A percentile compares a stretch with the other conserved stretches of the same genome.
phyloP scores from a whole-genome alignment of 2,797 vertebrate genomes.

The Enteromius afrohamiltoni region DNA sequence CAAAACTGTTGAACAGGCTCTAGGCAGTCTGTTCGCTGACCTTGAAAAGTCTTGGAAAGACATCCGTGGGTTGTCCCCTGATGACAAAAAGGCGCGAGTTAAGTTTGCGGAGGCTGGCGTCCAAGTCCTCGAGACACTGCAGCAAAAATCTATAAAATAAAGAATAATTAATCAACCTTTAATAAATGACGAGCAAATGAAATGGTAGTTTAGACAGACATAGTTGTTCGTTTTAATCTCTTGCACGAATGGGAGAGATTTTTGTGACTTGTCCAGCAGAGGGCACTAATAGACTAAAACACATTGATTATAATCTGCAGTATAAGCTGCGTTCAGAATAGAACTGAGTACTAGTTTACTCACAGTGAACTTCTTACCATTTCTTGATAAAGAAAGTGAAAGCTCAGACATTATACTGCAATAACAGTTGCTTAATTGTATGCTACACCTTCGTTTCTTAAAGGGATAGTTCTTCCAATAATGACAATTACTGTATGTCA shows the following conservation, averaged over 20 bases:
- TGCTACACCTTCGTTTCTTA: background rate
- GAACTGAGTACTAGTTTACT: background rate
- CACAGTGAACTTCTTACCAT: background rate
- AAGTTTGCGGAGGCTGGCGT: conserved; percentile 91
- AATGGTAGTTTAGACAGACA: background rate
- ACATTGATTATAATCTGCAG: background rate
- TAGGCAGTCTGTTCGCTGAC: conserved; percentile 64
- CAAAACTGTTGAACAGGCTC: background rate
- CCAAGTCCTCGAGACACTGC: conserved; percentile 93
- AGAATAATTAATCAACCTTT: background rate
- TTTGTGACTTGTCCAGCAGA: background rate
- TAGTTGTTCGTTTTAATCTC: background rate
- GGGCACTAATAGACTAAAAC: background rate
- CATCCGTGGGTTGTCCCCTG: conserved; percentile 94
- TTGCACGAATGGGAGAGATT: background rate
- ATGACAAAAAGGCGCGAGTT: conserved; percentile 95
- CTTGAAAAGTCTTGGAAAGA: conserved; percentile 96
- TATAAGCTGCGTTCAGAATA: background rate
- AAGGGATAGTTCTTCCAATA: background rate
- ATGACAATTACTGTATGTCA: too few relatives aligned
- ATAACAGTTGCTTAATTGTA: background rate
- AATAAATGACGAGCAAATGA: background rate
- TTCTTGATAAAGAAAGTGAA: background rate
- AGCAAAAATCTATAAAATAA: conserved; percentile 86
- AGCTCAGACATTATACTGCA: background rate